Conservation (phyloP, 2,888 invertebrate genomes). For the Pyrrhia umbra region DNA sequence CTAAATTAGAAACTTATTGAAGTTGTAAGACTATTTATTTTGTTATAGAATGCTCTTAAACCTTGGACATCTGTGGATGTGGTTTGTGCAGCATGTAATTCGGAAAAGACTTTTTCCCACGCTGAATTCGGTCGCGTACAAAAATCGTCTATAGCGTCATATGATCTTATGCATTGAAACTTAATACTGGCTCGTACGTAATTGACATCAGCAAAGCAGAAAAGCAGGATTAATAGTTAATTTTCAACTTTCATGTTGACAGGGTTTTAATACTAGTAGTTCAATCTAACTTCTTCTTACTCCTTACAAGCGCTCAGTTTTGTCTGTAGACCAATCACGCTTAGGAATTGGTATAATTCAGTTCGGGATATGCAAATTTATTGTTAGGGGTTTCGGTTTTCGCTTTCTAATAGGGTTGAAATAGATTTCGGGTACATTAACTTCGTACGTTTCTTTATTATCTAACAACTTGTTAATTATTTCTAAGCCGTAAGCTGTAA, state of each 20-base stretch:
- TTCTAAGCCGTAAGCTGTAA: background rate
- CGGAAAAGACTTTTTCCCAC: too few species aligned
- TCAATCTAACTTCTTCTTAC: background rate
- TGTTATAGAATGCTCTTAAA: slow-evolving; percentile 10
- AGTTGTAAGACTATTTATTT: slow-evolving; percentile 53
- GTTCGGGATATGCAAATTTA: too few species aligned
- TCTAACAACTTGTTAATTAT: too few species aligned
- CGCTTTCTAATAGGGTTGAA: background rate
- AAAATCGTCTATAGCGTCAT: too few species aligned
- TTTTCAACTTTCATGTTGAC: background rate
- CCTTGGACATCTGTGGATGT: background rate
- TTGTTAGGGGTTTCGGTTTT: background rate
- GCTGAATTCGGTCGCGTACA: too few species aligned
- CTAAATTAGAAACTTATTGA: slow-evolving; percentile 48
- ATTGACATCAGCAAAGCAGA: too few species aligned
- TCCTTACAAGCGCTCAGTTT: background rate
- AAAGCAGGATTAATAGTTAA: background rate
- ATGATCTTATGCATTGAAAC: too few species aligned
- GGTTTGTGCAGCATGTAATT: slow-evolving; percentile 4
- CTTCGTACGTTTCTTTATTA: background rate
- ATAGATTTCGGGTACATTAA: background rate
- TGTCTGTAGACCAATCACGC: background rate
- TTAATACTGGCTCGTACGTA: too few species aligned
- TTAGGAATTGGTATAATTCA: background rate
- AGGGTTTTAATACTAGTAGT: background rate